phyloP scores from a whole-genome alignment of 2,797 vertebrate species.

The Orestias chungarensis region DNA sequence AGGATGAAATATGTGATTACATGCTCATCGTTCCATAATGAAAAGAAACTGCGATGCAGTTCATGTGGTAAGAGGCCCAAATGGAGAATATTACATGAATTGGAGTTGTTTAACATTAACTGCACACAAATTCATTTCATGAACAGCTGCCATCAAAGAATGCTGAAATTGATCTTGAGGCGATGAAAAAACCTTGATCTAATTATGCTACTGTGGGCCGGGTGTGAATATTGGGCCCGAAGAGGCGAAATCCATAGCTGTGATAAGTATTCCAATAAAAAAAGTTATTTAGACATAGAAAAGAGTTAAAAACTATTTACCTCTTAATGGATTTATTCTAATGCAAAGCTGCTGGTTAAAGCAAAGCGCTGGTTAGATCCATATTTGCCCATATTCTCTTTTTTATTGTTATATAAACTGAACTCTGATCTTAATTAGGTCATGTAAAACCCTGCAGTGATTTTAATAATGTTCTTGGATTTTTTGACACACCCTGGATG shows the following conservation, averaged over 20 bases:
- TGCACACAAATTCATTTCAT: neutral
- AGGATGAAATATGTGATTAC: constrained; percentile 54
- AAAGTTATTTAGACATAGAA: constrained; percentile 8
- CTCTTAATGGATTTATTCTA: neutral
- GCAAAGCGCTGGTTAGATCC: neutral
- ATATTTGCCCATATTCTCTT: neutral
- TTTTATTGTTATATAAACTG: neutral
- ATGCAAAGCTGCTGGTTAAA: neutral
- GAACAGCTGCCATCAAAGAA: constrained; percentile 19
- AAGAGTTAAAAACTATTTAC: neutral
- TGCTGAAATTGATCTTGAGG: constrained; percentile 20
- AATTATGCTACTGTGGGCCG: constrained; percentile 25
- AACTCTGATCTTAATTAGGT: neutral
- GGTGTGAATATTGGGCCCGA: constrained; percentile 17
- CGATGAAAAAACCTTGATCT: constrained; percentile 29
- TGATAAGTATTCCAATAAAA: constrained; percentile 10
- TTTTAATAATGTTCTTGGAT: neutral
- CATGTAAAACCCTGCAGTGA: neutral
- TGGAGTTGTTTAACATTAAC: constrained; percentile 6
- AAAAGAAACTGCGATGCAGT: constrained; percentile 25
- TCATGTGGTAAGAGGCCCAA: constrained; percentile 9
- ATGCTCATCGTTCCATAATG: constrained; percentile 45
- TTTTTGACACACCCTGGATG: too few relatives aligned
- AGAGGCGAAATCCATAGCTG: constrained; percentile 16
- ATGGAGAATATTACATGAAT: constrained; percentile 7